A percentile compares a stretch with the other conserved stretches of the same genome.
These are phyloP conservation scores for Nomada flava DNA, from an alignment of 2,888 invertebrate genomes.

Conservation along the genomic window DNA sequence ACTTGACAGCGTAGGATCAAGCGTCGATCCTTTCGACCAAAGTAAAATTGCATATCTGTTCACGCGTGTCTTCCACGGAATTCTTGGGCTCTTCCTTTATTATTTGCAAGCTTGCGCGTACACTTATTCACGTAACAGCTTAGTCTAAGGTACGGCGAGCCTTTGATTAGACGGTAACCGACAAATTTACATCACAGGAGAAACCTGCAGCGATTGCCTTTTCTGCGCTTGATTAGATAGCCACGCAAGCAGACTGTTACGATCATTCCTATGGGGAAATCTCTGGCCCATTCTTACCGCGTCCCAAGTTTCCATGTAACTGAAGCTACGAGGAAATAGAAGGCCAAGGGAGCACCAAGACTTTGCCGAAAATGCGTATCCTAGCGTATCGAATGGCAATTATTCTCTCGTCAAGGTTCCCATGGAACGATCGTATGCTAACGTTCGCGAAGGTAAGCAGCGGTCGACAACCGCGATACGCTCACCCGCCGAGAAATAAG, in stretches of 20 bases:
- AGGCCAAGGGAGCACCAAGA: background rate
- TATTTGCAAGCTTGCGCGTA: slow-evolving; percentile 20
- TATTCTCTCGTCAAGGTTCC: slow-evolving; percentile 43
- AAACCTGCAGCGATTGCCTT: slow-evolving; percentile 37
- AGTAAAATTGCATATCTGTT: too few species aligned
- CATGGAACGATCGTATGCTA: slow-evolving; percentile 9
- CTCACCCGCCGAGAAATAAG: slow-evolving; percentile 36
- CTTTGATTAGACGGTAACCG: slow-evolving; percentile 48
- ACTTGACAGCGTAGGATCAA: too few species aligned
- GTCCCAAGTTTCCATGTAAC: slow-evolving; percentile 2
- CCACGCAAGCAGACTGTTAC: slow-evolving; percentile 23
- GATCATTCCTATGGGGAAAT: slow-evolving; percentile 38
- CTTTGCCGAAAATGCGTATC: background rate
- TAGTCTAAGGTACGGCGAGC: slow-evolving; percentile 28
- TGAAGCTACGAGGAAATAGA: background rate
- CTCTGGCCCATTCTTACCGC: slow-evolving; percentile 23
- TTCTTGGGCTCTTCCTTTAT: slow-evolving; percentile 5
- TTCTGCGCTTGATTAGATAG: slow-evolving; percentile 56
- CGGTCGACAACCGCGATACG: slow-evolving; percentile 39
- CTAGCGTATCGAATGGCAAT: slow-evolving; percentile 21
- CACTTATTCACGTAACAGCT: slow-evolving; percentile 29
- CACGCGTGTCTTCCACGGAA: background rate
- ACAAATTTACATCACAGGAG: slow-evolving; percentile 30
- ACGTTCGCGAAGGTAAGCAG: slow-evolving; percentile 28
- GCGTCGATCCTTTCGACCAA: too few species aligned